Evolutionary conservation across 2,888 invertebrate genomes (phyloP).

Genomic region (Itoplectis maculator): DNA sequence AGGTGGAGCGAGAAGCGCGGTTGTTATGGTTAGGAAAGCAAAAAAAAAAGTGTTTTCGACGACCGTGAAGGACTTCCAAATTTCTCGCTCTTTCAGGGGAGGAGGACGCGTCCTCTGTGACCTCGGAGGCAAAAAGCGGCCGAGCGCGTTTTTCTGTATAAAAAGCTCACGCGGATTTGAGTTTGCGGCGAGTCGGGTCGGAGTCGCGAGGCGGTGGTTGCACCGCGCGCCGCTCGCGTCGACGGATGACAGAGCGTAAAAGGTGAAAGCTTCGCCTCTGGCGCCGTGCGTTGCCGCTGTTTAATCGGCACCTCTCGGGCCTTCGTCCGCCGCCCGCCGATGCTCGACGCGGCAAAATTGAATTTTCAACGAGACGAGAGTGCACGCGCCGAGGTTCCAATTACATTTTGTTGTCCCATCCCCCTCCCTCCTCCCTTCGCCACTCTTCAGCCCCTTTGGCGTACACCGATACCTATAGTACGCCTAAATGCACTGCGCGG

Average conservation of each 20-base stretch:
- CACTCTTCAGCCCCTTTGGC: too few relatives aligned
- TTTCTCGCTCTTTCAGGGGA: neutral
- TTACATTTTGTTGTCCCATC: conserved; percentile 67
- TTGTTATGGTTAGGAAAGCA: neutral
- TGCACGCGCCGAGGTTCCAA: conserved; percentile 65
- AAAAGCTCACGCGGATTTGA: conserved; percentile 31
- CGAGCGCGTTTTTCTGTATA: neutral
- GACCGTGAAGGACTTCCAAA: neutral
- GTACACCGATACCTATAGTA: conserved; percentile 18
- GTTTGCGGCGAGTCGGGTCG: conserved; percentile 47
- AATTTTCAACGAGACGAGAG: conserved; percentile 68
- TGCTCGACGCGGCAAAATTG: conserved; percentile 66
- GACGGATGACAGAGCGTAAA: conserved; percentile 57
- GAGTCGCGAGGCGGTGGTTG: conserved; percentile 14
- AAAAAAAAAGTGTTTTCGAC: neutral
- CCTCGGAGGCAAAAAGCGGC: too few relatives aligned
- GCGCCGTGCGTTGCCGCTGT: conserved; percentile 45
- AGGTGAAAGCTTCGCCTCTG: conserved; percentile 44
- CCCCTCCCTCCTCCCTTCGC: conserved; percentile 27
- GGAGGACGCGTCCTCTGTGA: neutral
- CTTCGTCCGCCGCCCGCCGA: conserved; percentile 15
- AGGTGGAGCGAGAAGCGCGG: neutral
- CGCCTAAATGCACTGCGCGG: conserved; percentile 4
- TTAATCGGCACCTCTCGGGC: conserved; percentile 64
- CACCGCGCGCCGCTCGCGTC: too few relatives aligned